Base-by-base conservation (phyloP, 2,797 vertebrate genomes). In the Lacerta viridis region DNA sequence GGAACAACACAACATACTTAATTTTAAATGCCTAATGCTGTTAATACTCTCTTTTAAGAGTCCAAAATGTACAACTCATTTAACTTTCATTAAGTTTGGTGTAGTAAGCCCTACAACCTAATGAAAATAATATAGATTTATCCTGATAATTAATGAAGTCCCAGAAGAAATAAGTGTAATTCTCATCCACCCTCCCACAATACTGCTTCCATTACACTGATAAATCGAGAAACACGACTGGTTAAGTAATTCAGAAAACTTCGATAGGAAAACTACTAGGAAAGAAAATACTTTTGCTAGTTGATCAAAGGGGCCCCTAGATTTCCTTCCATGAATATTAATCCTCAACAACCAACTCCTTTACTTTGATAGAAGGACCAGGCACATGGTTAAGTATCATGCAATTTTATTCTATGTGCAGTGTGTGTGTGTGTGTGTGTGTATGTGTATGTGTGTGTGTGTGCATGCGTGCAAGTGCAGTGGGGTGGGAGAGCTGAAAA, bases 31-130 rank as follows among this genome's bases (percentile, higher is more conserved):
- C 55, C 81, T 87, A 86, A 89, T 7, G 1, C 68, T 94, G 75
- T 93, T 94, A 93, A 93, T 91, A 69, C 90, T 83, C 69, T 92
- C 66, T 89, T 84, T 94, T 93, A 93, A 95, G 89, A 91, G 94
- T 92, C 84, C 79, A 93, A 91, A 93, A 89, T 0, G 10, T 25
- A 93, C 11, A 94, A 96, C 83, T 93, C 79, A 91, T 89, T 96
- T 91, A 93, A 83, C 80, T 93, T 93, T 91, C 93, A 93, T 93
- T 94, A 95, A 93, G 85, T 82, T 74, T 88, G 90, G 50, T 66
- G 18, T 91, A 92, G 92, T 90, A 90, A 84, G 92, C 66, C 72
- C 83, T 91, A 88, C 91, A 50, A 94, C 69, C 13, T 92, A 93
- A 90, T 92, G 83, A 92, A 93, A 95, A 93, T 81, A 90, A 91